These are phyloP conservation scores for Apostichopus leukothele DNA, from an alignment of 53 echinoderm and acorn worm genomes.

Conservation along the genomic window DNA sequence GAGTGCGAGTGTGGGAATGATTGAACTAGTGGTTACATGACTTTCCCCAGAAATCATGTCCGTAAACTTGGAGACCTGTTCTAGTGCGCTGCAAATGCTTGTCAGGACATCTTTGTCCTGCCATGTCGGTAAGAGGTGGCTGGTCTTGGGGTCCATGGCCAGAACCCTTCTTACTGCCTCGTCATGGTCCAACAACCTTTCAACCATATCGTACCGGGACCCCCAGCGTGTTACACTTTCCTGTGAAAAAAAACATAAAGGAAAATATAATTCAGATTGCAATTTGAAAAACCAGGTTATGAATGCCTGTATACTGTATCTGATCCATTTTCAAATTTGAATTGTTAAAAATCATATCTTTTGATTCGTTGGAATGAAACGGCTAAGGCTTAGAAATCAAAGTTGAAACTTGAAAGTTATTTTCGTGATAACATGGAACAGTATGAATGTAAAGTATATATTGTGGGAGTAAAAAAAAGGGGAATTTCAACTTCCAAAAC, in stretches of 20 bases:
- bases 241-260: neutral
- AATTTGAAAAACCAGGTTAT: neutral
- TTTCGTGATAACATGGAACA: too few species aligned
- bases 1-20: neutral
- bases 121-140: constrained; percentile 46
- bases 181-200: constrained; percentile 42
- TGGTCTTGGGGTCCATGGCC: neutral
- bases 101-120: constrained; percentile 32
- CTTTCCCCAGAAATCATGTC: constrained; percentile 47
- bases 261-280: neutral
- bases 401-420: too few species aligned
- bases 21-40: neutral
- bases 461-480: too few species aligned
- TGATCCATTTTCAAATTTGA: too few species aligned
- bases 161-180: constrained; percentile 3
- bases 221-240: constrained; percentile 53
- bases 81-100: neutral
- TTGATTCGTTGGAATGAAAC: too few species aligned
- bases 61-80: constrained; percentile 35
- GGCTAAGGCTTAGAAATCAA: too few species aligned
- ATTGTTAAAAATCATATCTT: too few species aligned
- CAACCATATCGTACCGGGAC: constrained; percentile 49
- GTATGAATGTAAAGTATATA: too few species aligned
- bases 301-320: too few species aligned
- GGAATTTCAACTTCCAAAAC: too few species aligned